phyloP scores from a whole-genome alignment of 2,888 invertebrate species.

The Apotomis betuletana region DNA sequence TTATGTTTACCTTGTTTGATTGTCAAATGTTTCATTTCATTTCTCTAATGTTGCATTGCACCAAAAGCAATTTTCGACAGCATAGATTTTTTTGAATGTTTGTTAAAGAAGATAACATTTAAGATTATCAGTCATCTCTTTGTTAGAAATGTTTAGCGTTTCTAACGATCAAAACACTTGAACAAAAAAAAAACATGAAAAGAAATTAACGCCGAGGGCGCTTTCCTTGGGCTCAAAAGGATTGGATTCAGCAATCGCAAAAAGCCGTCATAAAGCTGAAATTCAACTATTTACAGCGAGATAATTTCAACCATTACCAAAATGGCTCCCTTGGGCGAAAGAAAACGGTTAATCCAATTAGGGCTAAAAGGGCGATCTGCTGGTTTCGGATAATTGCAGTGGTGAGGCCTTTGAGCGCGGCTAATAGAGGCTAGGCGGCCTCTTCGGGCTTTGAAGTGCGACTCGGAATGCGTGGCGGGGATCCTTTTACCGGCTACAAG shows the following conservation, averaged over 20 bases:
- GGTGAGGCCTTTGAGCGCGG: too few relatives aligned
- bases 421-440: too few relatives aligned
- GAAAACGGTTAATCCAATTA: constrained; percentile 29
- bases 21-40: too few relatives aligned
- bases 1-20: too few relatives aligned
- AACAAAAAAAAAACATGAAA: background rate
- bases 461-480: too few relatives aligned
- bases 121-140: background rate
- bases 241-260: background rate
- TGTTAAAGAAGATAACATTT: background rate
- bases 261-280: constrained; percentile 6
- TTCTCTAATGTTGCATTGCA: too few relatives aligned
- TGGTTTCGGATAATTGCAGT: constrained; percentile 16
- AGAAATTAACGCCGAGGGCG: background rate
- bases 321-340: constrained; percentile 21
- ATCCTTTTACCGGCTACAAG: too few relatives aligned
- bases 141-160: background rate
- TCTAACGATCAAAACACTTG: background rate
- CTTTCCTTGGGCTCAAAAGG: background rate
- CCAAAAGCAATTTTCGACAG: too few relatives aligned
- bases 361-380: constrained; percentile 25
- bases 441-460: too few relatives aligned
- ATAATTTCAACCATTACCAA: constrained; percentile 26
- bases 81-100: too few relatives aligned
- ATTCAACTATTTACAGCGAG: constrained; percentile 21